These are phyloP conservation scores for Unio delphinus DNA, from an alignment of 2,888 invertebrate genomes.

Conservation along the genomic window DNA sequence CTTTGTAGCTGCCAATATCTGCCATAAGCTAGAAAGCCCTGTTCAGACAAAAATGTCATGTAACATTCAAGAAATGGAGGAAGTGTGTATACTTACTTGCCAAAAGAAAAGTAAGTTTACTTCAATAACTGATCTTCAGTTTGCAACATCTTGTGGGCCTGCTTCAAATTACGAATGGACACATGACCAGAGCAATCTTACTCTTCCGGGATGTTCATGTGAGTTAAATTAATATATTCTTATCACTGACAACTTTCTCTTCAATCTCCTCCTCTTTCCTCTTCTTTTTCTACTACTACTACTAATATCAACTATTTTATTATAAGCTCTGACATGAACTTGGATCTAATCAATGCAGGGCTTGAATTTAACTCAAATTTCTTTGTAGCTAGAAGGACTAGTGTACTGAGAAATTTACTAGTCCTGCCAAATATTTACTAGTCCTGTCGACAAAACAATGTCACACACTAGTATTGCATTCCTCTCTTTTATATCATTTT, in stretches of 20 bases:
- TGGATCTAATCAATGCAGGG: no score
- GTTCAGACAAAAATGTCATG: conserved; percentile 54
- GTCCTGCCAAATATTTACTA: no score
- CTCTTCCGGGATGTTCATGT: conserved; percentile 67
- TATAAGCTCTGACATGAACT: not conserved
- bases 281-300: not conserved
- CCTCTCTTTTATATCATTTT: no score
- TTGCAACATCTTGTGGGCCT: conserved; percentile 52
- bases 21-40: conserved; percentile 35
- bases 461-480: no score
- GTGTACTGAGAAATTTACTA: no score
- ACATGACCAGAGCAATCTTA: conserved; percentile 46
- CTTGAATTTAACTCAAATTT: no score
- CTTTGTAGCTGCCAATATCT: conserved; percentile 17
- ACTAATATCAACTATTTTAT: not conserved
- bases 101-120: conserved; percentile 41
- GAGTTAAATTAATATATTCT: conserved; percentile 5
- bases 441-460: no score
- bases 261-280: not conserved
- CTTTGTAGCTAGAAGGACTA: no score
- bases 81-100: conserved; percentile 54
- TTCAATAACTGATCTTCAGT: conserved; percentile 8
- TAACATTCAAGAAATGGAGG: conserved; percentile 38
- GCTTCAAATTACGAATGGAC: conserved; percentile 61
- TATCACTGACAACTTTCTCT: not conserved